Base-by-base conservation (phyloP, 2,113 vertebrate species). In the Pelusios castaneus region DNA sequence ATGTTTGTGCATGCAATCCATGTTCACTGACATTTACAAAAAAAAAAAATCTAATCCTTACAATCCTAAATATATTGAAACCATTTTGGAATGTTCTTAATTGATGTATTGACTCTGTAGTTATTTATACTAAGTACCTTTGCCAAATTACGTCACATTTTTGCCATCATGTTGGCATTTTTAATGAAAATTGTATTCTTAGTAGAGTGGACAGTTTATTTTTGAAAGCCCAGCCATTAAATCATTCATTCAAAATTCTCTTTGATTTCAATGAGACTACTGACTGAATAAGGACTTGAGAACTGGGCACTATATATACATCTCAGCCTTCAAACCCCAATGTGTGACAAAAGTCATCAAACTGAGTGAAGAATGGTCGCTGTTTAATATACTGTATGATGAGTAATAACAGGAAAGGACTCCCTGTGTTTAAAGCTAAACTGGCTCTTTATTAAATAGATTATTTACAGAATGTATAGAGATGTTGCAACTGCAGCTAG, bases 111-210 rank as follows among this genome's bases (percentile, higher is more conserved):
- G 52, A 73, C 89, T 84, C 76, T 0, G 8, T 83, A 94, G 89
- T 84, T 94, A 85, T 93, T 94, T 93, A 90, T 24, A 41, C 94
- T 54, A 84, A 49, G 88, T 60, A 56, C 6, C 84, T 58, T 84
- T 95, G 87, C 43, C 60, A 5, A 73, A 21, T 67, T 79, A 80
- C 85, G 94, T 87, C 56, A 91, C 56, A 63, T 95, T 80, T 80
- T 76, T 94, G 49, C 89, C 41, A 87, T 85, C 82, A 91, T 73
- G 91, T 49, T 31, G 87, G 34, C 80, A 90, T 80, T 5, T 89
- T 96, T 95, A 27, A 89, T 92, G 83, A 86, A 89, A 96, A 81
- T 38, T 67, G 12, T n/a, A 51, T 76, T 85, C 85, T 92, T 94
- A 91, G 34, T 78, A n/a, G 9, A 31, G 76, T 55, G 76, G 31